Evolutionary conservation across 2,113 vertebrate species (phyloP).

Genomic region (Marmota flaviventris): DNA sequence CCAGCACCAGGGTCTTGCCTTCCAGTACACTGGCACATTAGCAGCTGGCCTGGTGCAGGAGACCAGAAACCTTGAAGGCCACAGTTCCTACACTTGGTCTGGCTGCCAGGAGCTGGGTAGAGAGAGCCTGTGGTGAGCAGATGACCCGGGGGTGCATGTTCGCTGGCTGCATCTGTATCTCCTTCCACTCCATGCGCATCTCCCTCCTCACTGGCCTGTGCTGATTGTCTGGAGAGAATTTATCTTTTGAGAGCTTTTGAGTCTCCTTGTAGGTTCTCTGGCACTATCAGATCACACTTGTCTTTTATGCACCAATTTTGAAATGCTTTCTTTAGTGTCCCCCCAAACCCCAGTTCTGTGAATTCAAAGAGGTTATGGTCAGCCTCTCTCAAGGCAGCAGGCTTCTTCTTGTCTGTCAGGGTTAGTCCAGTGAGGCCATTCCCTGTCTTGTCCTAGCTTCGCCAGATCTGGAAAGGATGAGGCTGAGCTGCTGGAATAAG

Average conservation of each 20-base stretch:
- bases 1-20: not conserved
- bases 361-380: not conserved
- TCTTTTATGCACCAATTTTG: not conserved
- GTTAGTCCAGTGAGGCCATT: fast-evolving
- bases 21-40: fast-evolving
- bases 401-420: too few species aligned
- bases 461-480: fast-evolving
- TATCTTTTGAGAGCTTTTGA: not conserved
- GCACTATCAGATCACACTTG: not conserved
- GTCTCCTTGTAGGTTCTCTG: not conserved
- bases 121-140: not conserved
- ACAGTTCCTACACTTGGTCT: fast-evolving
- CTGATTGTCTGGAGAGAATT: fast-evolving
- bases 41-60: fast-evolving
- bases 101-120: not conserved
- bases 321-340: not conserved
- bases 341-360: not conserved
- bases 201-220: not conserved
- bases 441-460: fast-evolving
- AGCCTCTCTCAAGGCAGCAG: fast-evolving
- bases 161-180: not conserved
- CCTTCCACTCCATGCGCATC: not conserved
- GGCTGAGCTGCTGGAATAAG: not conserved
- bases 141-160: not conserved
- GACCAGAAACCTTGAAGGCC: not conserved